phyloP scores from a whole-genome alignment of 2,888 invertebrate species.

The Mimumesa dahlbomi region DNA sequence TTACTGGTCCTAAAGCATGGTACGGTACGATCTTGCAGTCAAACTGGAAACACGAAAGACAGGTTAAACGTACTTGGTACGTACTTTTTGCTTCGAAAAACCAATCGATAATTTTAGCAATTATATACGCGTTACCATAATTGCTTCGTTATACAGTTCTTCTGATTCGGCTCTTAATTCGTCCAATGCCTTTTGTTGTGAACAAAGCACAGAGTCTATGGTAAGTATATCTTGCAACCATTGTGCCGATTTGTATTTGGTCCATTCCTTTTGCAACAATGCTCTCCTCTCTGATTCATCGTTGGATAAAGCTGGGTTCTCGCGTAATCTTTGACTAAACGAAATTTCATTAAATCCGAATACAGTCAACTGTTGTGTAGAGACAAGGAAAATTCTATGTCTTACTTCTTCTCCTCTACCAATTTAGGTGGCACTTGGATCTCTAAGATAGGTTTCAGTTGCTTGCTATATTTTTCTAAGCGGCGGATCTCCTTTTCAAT shows the following conservation, averaged over 20 bases:
- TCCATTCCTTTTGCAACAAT: conserved; percentile 88
- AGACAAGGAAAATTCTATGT: background rate
- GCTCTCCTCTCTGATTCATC: conserved; percentile 85
- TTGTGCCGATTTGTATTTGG: conserved; percentile 85
- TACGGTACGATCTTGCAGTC: conserved; percentile 88
- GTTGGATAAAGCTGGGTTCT: conserved; percentile 80
- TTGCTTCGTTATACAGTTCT: conserved; percentile 92
- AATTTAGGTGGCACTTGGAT: conserved; percentile 87
- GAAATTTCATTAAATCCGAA: conserved; percentile 17
- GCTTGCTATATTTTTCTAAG: conserved; percentile 89
- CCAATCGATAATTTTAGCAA: no score
- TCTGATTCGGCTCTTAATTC: conserved; percentile 91
- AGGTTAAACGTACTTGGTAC: no score
- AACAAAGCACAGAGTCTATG: conserved; percentile 85
- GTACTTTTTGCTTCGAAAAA: no score
- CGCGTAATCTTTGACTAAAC: conserved; percentile 82
- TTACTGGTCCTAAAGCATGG: conserved; percentile 87
- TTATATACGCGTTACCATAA: conserved; percentile 86
- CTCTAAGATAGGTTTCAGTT: conserved; percentile 95
- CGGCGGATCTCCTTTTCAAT: conserved; percentile 93
- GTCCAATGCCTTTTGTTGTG: conserved; percentile 90
- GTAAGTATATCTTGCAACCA: conserved; percentile 85
- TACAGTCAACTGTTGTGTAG: background rate
- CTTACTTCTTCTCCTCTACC: conserved; percentile 85
- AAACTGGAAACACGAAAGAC: no score